These are phyloP conservation scores for Chionomys nivalis DNA, from an alignment of 2,113 vertebrate species.

Conservation along the genomic window DNA sequence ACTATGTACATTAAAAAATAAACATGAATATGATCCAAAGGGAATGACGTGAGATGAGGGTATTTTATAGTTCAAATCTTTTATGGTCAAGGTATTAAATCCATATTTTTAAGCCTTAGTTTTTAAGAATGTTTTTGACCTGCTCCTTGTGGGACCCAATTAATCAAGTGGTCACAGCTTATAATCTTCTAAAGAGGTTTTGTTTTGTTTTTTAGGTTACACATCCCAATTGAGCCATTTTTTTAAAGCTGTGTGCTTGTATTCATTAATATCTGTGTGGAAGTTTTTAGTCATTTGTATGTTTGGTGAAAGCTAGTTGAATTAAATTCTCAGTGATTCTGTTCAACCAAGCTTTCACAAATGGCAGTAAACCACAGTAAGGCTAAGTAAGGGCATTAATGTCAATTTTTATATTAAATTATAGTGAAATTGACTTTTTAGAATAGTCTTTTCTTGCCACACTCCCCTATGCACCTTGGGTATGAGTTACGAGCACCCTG, in stretches of 20 bases:
- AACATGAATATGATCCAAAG: background rate
- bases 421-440: conserved; percentile 37
- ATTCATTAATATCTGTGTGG: conserved; percentile 13
- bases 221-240: background rate
- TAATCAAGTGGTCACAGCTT: conserved; percentile 18
- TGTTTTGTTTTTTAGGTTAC: background rate
- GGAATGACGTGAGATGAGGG: background rate
- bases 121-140: conserved; percentile 29
- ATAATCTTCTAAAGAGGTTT: conserved; percentile 42
- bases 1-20: background rate
- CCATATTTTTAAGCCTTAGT: background rate
- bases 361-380: background rate
- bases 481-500: background rate
- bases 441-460: background rate
- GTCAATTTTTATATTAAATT: conserved; percentile 8
- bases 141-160: background rate
- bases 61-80: conserved; percentile 46
- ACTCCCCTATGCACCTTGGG: background rate
- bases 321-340: conserved; percentile 30
- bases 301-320: conserved; percentile 29
- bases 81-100: background rate
- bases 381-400: conserved; percentile 14
- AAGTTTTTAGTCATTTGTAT: background rate
- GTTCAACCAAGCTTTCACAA: background rate
- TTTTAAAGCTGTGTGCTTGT: background rate